These are phyloP conservation scores for Luperina nickerlii DNA, from an alignment of 2,888 invertebrate genomes.

Conservation along the genomic window DNA sequence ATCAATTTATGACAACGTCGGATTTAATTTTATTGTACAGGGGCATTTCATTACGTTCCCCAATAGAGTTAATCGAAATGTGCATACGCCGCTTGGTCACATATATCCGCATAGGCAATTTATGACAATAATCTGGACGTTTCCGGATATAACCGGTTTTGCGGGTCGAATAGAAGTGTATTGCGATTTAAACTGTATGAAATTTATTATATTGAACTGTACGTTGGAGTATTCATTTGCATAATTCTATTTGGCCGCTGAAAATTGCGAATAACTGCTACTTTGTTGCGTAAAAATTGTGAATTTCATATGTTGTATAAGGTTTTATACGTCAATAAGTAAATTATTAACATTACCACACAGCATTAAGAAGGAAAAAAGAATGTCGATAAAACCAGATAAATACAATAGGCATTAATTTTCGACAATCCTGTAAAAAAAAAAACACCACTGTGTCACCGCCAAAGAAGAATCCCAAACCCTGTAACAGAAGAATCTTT, in stretches of 20 bases:
- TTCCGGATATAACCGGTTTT: conserved; percentile 79
- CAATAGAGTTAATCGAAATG: conserved; percentile 81
- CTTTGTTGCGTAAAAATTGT: conserved; percentile 18
- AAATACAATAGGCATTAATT: neutral
- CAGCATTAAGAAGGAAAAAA: neutral
- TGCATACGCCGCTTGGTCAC: conserved; percentile 73
- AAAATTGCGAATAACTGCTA: conserved; percentile 32
- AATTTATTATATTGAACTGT: conserved; percentile 78
- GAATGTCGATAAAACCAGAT: accelerated
- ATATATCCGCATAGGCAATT: conserved; percentile 76
- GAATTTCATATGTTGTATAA: neutral
- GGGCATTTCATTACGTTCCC: conserved; percentile 77
- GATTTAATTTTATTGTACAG: conserved; percentile 78
- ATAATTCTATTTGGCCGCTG: conserved; percentile 69
- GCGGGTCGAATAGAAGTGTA: conserved; percentile 79
- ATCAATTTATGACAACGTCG: conserved; percentile 69
- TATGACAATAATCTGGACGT: conserved; percentile 86
- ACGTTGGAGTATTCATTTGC: conserved; percentile 73
- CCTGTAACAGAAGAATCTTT: conserved; percentile 81
- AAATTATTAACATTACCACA: conserved; percentile 15
- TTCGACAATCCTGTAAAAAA: neutral
- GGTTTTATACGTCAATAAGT: neutral
- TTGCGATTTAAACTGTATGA: conserved; percentile 77
- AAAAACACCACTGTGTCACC: neutral
- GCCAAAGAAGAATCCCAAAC: conserved; percentile 17